Evolutionary conservation across 1,140 invertebrate species (phyloP).

Genomic region (Neomicropteryx cornuta): DNA sequence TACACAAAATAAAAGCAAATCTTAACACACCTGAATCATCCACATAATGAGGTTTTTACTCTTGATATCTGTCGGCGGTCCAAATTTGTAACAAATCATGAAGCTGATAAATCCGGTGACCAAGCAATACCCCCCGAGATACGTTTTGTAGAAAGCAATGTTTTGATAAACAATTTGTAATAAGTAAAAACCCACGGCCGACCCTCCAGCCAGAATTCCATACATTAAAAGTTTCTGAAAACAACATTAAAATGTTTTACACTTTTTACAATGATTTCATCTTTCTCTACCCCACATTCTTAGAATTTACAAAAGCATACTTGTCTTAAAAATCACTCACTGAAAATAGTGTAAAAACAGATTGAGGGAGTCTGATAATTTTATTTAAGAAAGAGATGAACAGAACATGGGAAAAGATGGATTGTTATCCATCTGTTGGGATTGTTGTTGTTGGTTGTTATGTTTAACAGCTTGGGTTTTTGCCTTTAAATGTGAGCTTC

Average conservation of each 20-base stretch:
- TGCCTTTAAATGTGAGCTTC: no score
- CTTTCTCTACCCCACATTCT: background rate
- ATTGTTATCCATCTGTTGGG: background rate
- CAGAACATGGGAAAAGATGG: background rate
- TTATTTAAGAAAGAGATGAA: background rate
- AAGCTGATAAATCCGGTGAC: slow-evolving; percentile 69
- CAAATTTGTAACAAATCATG: slow-evolving; percentile 76
- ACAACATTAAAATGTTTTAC: slow-evolving; percentile 16
- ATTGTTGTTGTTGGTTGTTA: no score
- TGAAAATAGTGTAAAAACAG: slow-evolving; percentile 2
- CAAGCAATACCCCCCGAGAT: slow-evolving; percentile 67
- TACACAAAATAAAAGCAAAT: slow-evolving; percentile 1
- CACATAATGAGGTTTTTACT: slow-evolving; percentile 80
- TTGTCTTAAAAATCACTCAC: background rate
- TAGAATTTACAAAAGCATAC: slow-evolving; percentile 4
- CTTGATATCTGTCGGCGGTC: slow-evolving; percentile 67
- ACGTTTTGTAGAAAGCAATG: slow-evolving; percentile 55
- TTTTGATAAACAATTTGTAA: slow-evolving; percentile 69
- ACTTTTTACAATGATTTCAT: slow-evolving; percentile 7
- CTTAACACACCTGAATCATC: slow-evolving; percentile 56
- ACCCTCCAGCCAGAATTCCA: slow-evolving; percentile 60
- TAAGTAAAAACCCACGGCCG: slow-evolving; percentile 72
- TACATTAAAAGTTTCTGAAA: slow-evolving; percentile 64
- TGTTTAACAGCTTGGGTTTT: no score
- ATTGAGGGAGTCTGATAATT: slow-evolving; percentile 1